These are phyloP conservation scores for Phalacrocorax brasilianus DNA, from an alignment of 2,113 vertebrate species.

Conservation along the genomic window DNA sequence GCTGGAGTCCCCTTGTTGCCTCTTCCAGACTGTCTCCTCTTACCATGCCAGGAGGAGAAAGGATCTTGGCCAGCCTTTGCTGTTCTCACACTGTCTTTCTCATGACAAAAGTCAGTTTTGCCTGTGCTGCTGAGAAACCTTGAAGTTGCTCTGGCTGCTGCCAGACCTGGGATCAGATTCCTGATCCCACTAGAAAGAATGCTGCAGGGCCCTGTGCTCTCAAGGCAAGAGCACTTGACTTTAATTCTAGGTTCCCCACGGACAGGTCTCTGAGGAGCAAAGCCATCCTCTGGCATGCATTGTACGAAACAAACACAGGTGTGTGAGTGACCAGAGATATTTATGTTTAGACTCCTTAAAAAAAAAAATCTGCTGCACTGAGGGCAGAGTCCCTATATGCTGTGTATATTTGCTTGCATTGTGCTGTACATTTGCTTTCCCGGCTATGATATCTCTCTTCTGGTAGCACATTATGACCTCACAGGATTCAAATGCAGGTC, in stretches of 20 bases:
- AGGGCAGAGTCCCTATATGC: neutral
- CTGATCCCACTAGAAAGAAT: neutral
- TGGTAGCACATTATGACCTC: neutral
- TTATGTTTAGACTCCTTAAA: too few species aligned
- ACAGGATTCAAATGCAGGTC: slow-evolving; percentile 8
- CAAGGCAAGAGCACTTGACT: neutral
- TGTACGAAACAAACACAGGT: neutral
- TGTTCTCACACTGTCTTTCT: neutral
- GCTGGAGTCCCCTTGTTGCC: neutral
- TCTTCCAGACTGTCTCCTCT: neutral
- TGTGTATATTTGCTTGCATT: neutral
- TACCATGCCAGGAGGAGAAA: neutral
- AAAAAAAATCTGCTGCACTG: neutral
- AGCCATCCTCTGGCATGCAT: neutral
- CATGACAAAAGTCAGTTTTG: neutral
- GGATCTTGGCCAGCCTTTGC: neutral
- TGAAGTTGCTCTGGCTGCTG: neutral
- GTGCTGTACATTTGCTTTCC: neutral
- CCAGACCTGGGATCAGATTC: neutral
- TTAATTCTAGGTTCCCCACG: neutral
- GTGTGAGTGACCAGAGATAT: neutral
- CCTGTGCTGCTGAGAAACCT: neutral
- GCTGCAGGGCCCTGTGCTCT: neutral
- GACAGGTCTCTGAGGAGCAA: neutral
- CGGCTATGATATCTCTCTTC: neutral